phyloP scores from a whole-genome alignment of 2,113 vertebrate species.

The Taxidea taxus region DNA sequence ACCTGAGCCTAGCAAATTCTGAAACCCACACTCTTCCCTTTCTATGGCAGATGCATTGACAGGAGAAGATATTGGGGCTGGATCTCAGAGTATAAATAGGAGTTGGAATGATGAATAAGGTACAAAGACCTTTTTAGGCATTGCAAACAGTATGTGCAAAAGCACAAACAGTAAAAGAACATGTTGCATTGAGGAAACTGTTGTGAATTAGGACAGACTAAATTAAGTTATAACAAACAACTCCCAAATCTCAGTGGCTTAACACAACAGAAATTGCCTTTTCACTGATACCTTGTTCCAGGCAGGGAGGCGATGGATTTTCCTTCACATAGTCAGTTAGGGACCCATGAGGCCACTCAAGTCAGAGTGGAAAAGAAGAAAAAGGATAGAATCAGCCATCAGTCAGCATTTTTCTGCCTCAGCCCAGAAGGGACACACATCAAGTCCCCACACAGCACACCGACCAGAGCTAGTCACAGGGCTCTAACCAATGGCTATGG shows the following conservation, averaged over 20 bases:
- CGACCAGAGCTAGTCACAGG: background rate
- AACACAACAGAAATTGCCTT: background rate
- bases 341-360: background rate
- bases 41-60: background rate
- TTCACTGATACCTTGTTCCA: background rate
- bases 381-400: background rate
- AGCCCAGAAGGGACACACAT: background rate
- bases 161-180: background rate
- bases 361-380: background rate
- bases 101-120: background rate
- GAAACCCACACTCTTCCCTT: background rate
- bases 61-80: background rate
- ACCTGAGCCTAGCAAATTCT: background rate
- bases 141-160: background rate
- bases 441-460: background rate
- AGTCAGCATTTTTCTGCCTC: background rate
- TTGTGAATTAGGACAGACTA: background rate
- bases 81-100: background rate
- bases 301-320: background rate
- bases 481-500: background rate
- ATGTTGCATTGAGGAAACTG: background rate
- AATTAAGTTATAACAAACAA: slow-evolving; percentile 2
- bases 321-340: background rate
- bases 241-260: background rate
- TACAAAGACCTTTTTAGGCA: background rate